phyloP scores from a whole-genome alignment of 2,888 invertebrate species.

The Drosophila villosipedis region DNA sequence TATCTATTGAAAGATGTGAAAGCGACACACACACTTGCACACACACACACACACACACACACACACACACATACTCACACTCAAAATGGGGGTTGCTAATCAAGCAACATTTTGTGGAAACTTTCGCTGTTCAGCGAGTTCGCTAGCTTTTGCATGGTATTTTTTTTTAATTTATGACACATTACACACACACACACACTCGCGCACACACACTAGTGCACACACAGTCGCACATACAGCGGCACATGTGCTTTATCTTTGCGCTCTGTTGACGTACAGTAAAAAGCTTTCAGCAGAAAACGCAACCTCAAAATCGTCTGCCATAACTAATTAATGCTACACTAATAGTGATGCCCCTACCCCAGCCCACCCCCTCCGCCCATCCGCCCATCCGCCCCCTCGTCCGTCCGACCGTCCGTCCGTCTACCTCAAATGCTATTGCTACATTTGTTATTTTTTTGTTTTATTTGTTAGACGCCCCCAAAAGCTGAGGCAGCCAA shows the following conservation, averaged over 20 bases:
- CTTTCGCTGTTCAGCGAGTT: constrained; percentile 16
- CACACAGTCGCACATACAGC: neutral
- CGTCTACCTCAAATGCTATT: constrained; percentile 2
- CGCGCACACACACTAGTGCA: neutral
- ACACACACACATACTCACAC: neutral
- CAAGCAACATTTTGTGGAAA: constrained; percentile 26
- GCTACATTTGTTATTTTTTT: constrained; percentile 12
- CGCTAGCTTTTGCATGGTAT: constrained; percentile 13
- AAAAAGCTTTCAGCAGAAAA: constrained; percentile 83
- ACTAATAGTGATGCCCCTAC: constrained; percentile 75
- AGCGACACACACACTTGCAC: constrained; percentile 15
- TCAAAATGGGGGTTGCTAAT: constrained; percentile 20
- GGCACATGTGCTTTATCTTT: constrained; percentile 3
- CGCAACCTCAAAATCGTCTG: constrained; percentile 84
- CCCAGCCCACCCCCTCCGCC: constrained; percentile 5
- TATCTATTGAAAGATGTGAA: constrained; percentile 53
- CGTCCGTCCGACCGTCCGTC: neutral
- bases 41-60: constrained; percentile 6
- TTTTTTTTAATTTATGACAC: constrained; percentile 29
- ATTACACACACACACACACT: constrained; percentile 2
- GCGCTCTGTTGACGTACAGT: constrained; percentile 61
- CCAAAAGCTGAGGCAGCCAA: constrained; percentile 73
- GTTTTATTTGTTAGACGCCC: constrained; percentile 55
- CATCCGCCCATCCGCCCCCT: too few relatives aligned
- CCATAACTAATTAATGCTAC: constrained; percentile 85